These are phyloP conservation scores for Opisthocomus hoazin DNA, from an alignment of 2,113 vertebrate genomes.

Conservation along the genomic window DNA sequence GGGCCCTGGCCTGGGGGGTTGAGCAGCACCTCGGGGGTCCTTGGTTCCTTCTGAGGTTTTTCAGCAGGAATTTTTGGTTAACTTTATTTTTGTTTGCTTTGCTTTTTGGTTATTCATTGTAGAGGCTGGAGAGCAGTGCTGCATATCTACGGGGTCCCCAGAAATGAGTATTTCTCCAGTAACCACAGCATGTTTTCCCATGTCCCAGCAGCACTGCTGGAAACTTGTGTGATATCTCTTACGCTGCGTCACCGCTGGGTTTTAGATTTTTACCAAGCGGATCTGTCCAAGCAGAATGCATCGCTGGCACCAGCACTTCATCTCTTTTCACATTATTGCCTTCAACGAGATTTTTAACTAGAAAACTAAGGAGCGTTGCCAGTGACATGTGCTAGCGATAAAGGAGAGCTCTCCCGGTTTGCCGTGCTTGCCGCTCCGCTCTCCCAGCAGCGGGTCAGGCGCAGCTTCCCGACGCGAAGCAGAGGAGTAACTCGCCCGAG, in stretches of 20 bases:
- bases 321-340: neutral
- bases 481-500: neutral
- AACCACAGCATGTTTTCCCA: neutral
- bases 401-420: neutral
- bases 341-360: neutral
- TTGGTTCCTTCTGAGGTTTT: neutral
- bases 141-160: neutral
- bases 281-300: neutral
- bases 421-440: neutral
- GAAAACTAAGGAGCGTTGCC: neutral
- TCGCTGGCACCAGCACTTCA: neutral
- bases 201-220: neutral
- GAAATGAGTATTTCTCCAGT: neutral
- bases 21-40: neutral
- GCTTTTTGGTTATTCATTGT: neutral
- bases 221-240: neutral
- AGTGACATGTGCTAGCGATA: neutral
- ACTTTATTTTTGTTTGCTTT: neutral
- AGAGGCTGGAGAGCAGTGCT: neutral
- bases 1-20: neutral
- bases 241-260: neutral
- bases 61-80: neutral
- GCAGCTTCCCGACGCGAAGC: neutral
- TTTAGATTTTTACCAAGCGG: neutral
- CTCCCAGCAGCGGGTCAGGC: rapidly evolving